Percentiles rank a stretch among this genome's conserved stretches.
These are phyloP conservation scores for Lophochroa leadbeateri DNA, from an alignment of 2,113 vertebrate genomes.

Conservation along the genomic window DNA sequence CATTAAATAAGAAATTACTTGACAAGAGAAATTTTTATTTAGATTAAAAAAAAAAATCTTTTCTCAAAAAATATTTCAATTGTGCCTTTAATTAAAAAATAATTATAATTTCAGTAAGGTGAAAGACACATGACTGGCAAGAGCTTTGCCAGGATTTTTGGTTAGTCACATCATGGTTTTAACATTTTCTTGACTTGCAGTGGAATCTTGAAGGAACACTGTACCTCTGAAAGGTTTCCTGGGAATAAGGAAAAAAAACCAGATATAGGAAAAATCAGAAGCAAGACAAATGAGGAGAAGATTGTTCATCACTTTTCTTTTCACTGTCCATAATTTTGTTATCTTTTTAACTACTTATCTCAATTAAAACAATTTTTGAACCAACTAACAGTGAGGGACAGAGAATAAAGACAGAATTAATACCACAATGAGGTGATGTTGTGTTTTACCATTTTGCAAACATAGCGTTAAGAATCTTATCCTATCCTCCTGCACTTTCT, in stretches of 20 bases:
- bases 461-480: background rate
- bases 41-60: background rate
- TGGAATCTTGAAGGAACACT: background rate
- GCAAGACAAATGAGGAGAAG: background rate
- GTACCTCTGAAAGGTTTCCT: background rate
- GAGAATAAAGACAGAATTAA: background rate
- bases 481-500: background rate
- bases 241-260: background rate
- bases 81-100: background rate
- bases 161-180: background rate
- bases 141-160: background rate
- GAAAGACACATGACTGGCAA: background rate
- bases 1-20: background rate
- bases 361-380: background rate
- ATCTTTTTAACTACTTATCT: background rate
- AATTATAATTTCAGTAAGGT: background rate
- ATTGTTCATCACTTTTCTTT: background rate
- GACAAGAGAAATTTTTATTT: background rate
- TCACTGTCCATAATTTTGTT: background rate
- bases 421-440: background rate
- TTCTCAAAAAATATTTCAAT: background rate
- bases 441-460: background rate
- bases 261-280: background rate
- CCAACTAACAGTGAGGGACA: background rate
- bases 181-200: background rate